Evolutionary conservation across 2,113 vertebrate species (phyloP), one percentile per base, ranked within the genome.

Genomic region (Pedionomus torquatus): DNA sequence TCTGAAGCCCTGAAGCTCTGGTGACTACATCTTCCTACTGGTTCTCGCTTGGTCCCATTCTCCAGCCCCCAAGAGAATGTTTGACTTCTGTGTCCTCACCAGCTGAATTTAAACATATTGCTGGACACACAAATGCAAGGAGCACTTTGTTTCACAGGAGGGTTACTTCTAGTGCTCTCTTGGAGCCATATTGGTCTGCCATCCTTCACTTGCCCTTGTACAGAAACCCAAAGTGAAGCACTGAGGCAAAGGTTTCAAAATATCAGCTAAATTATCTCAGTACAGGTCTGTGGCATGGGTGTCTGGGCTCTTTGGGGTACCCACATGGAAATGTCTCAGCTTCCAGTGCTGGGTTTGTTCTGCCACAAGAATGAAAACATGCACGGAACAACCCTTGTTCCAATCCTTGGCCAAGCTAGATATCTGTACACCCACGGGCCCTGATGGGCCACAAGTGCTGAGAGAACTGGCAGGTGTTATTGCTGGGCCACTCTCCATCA

Each of bases 101-200:
- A 7, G 44, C 31, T 66, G 4, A 71, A 31, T 23, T 91, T 37
- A 43, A 77, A 49, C 3, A 7, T 10, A 2, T 20, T 28, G 61
- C 87, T 71, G 81, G 37, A 6, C n/a, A 14, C 0, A 0, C 1
- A 3, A 39, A 5, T 11, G 20, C 0, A 2, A n/a, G 54, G 10
- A 74, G 44, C 5, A 0, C 7, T 3, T 14, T n/a, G 17, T 15
- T 87, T 58, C 9, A 8, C 4, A 1, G 15, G 23, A 30, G 35
- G 17, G 58, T 52, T 19, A 10, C 43, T 54, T 2, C 4, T 61
- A 71, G 52, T 48, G 21, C 19, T 54, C 39, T 54, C 35, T 64
- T 21, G 43, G 23, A 54, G 54, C 58, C 5, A 2, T 1, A 0
- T 0, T 49, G 64, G 16, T 78, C 75, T 79, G 41, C 55, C 8